Evolutionary conservation across 2,888 invertebrate genomes (phyloP), one percentile per base, ranked within the genome.

Genomic region (Noctua fimbriata): DNA sequence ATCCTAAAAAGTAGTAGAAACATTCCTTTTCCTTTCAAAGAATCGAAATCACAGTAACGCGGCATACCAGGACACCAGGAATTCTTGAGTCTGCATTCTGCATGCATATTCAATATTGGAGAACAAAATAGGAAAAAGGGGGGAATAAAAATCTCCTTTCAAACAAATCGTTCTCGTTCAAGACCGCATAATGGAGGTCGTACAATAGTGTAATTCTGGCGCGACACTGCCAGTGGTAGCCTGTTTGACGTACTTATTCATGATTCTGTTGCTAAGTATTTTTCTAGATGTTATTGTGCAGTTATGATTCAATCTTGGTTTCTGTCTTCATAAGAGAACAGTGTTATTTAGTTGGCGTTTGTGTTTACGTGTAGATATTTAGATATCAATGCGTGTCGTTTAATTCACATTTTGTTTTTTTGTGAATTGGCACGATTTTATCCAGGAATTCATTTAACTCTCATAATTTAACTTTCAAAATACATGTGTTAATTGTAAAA

Each of bases 81-180:
- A 83, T 86, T 77, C 79, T 55, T 65, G 75, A 73, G 69, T 81
- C 81, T 80, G 73, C 79, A 78, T 86, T 89, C 73, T 70, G 82
- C 82, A 80, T 88, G 86, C 88, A 89, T 86, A 89, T 87, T 88
- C 76, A 86, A 88, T 84, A 86, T 83, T 78, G 73, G 47, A 86
- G 78, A 84, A 81, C 83, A 81, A 86, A 79, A 82, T 81, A 77
- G 78, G 73, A 79, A 85, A 85, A 85, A 67, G 47, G 70, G 36
- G 79, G 63, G 44, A 86, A 90, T 83, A 87, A 88, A 87, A 88
- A 86, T 79, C 80, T 85, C 84, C 84, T 85, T 90, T 89, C 88
- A 85, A 86, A 88, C 87, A 87, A 89, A 90, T 91, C 86, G 89
- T 88, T 87, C 67, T 73, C 86, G 83, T 88, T 87, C 84, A 82